Conservation (phyloP, 2,113 vertebrate genomes). For the Atrichornis clamosus region DNA sequence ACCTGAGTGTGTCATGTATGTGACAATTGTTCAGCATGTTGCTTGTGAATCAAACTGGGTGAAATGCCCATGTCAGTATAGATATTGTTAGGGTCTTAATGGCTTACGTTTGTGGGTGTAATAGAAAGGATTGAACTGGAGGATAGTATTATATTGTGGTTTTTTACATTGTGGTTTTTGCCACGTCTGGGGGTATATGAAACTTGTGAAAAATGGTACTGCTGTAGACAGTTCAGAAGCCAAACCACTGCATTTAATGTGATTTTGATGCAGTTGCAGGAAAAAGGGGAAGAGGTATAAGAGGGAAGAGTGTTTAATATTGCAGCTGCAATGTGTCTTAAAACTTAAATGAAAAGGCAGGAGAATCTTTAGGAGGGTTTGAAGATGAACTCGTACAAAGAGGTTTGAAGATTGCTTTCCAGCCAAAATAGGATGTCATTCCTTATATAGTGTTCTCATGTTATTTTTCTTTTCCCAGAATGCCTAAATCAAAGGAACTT, state of each 20-base stretch:
- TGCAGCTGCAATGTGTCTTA: accelerated
- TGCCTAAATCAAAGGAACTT: constrained; percentile 98
- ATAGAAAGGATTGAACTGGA: not conserved
- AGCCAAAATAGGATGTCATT: not conserved
- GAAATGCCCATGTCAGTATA: accelerated
- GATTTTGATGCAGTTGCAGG: not conserved
- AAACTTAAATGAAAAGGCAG: not conserved
- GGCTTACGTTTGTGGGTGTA: not conserved
- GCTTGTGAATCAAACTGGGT: not conserved
- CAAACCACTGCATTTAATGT: not conserved
- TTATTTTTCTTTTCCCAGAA: constrained; percentile 75
- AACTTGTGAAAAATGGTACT: not conserved
- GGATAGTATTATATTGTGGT: not conserved
- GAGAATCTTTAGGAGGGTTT: not conserved
- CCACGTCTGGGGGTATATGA: not conserved
- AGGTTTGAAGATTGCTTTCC: not conserved
- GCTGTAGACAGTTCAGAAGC: not conserved
- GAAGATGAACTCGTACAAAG: not conserved
- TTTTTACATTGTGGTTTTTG: not conserved
- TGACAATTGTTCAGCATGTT: accelerated
- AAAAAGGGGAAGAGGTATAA: not conserved
- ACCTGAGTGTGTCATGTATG: accelerated
- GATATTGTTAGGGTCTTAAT: not conserved
- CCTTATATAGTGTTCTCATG: not conserved
- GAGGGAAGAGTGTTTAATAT: not conserved